Conservation (phyloP, 2,797 vertebrate genomes). For the Acrossocheilus wenchowensis region DNA sequence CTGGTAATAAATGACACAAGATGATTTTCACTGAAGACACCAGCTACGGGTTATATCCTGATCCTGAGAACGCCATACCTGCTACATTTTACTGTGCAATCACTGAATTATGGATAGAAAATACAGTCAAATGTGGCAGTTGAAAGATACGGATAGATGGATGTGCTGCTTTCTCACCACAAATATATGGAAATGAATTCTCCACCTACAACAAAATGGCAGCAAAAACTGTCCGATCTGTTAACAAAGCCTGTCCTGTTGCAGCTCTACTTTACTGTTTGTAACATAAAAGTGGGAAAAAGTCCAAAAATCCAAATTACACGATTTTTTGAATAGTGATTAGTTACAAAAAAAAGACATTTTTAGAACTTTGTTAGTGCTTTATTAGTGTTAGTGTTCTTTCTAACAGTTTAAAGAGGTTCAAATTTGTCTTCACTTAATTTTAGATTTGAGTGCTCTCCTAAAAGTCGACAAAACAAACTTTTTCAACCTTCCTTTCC, state of each 20-base stretch:
- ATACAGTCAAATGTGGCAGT: slow-evolving; percentile 21
- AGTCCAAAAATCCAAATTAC: neutral
- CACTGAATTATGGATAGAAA: slow-evolving; percentile 17
- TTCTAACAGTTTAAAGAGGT: neutral
- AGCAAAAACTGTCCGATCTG: neutral
- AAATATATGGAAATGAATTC: slow-evolving; percentile 22
- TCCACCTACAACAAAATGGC: neutral
- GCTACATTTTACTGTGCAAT: slow-evolving; percentile 14
- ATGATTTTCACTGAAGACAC: slow-evolving; percentile 5
- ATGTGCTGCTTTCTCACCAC: neutral
- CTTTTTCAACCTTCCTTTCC: neutral
- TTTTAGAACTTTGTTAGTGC: neutral
- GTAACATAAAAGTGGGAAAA: neutral
- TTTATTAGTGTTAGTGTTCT: neutral
- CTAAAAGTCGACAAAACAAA: neutral
- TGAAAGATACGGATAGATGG: slow-evolving; percentile 11
- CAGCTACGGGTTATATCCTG: slow-evolving; percentile 14
- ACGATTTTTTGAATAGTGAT: neutral
- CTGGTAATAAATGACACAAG: slow-evolving; percentile 30
- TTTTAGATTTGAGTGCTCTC: neutral
- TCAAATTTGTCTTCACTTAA: neutral
- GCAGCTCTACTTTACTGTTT: neutral
- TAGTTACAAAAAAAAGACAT: neutral
- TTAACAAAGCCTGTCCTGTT: neutral
- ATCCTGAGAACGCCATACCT: neutral